Evolutionary conservation across 2,888 invertebrate genomes (phyloP), one percentile per base, ranked within the genome.

Genomic region (Lycocerus yunnanus): DNA sequence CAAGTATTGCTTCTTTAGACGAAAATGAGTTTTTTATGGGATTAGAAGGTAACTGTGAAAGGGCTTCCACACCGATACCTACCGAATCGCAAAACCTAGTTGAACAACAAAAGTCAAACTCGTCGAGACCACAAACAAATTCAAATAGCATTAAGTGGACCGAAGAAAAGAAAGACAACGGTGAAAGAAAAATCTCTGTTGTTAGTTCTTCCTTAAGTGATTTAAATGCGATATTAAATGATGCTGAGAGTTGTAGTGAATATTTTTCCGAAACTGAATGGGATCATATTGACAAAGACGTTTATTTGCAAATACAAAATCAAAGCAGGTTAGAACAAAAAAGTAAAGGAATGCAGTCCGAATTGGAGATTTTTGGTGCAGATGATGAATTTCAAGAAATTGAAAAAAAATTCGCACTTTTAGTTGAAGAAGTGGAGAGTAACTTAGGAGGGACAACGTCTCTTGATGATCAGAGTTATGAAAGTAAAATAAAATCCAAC

Each of bases 41-140:
- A 1, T 66, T 79, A 16, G 60, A 75, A 10, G 18, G 61, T 63
- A 71, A 74, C 59, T 20, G n/a, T 6, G 66, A 73, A 13, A 78
- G 70, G 70, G 75, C 77, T 58, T 80, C 80, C 14, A 80, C 80
- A 3, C 79, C 78, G 11, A 43, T 75, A 8, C 21, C 69, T 27
- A 3, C 61, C 2, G 13, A 60, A 60, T 3, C 15, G 10, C 16
- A 16, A n/a, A 8, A 9, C 20, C 18, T 14, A 66, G 21, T 15
- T 16, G 20, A 14, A 21, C 27, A n/a, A 24, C 58, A 13, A 63
- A 69, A 69, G 3, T 18, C 18, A 63, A 9, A 63, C 16, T n/a
- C 6, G 1, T n/a, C 13, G 1, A 20, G 8, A 18, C n/a, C 13
- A 13, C 61, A 18, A 66, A 43, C 58, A 11, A 71, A 18, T 59